Evolutionary conservation across 1,140 invertebrate genomes (phyloP).

Genomic region (Euura saliciscinereae): DNA sequence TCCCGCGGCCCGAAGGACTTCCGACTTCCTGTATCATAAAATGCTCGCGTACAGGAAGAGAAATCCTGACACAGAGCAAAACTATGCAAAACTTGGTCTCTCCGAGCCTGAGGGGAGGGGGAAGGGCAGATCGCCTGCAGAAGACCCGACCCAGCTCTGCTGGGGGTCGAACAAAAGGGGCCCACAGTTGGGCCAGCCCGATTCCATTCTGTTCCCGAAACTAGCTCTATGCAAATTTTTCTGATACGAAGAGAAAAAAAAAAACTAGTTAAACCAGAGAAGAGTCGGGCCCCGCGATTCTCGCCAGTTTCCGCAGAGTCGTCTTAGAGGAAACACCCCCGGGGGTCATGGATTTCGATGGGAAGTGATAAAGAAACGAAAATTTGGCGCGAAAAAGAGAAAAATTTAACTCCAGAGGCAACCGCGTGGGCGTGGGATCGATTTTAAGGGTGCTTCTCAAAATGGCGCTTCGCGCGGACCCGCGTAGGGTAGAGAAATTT

Average conservation of each 20-base stretch:
- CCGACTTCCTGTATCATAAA: no score
- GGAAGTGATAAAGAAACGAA: background rate
- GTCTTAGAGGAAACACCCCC: background rate
- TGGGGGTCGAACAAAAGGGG: conserved; percentile 55
- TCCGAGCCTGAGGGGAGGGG: conserved; percentile 28
- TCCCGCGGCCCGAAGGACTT: no score
- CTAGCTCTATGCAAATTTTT: conserved; percentile 59
- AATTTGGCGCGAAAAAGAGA: background rate
- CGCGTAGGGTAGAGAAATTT: no score
- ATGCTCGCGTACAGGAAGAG: no score
- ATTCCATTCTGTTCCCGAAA: conserved; percentile 22
- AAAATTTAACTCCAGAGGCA: background rate
- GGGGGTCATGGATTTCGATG: background rate
- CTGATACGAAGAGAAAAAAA: background rate
- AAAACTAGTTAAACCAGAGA: no score
- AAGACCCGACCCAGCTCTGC: conserved; percentile 35
- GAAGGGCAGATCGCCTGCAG: conserved; percentile 30
- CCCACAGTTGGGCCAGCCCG: background rate
- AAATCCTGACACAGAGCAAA: no score
- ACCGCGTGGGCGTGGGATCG: conserved; percentile 50
- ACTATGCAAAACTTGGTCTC: no score
- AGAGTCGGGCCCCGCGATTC: background rate
- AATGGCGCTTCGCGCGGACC: conserved; percentile 37
- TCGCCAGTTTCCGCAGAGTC: conserved; percentile 11
- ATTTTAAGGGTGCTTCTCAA: conserved; percentile 38